Evolutionary conservation across 1,140 invertebrate species (phyloP).

Genomic region (Bombus pascuorum): DNA sequence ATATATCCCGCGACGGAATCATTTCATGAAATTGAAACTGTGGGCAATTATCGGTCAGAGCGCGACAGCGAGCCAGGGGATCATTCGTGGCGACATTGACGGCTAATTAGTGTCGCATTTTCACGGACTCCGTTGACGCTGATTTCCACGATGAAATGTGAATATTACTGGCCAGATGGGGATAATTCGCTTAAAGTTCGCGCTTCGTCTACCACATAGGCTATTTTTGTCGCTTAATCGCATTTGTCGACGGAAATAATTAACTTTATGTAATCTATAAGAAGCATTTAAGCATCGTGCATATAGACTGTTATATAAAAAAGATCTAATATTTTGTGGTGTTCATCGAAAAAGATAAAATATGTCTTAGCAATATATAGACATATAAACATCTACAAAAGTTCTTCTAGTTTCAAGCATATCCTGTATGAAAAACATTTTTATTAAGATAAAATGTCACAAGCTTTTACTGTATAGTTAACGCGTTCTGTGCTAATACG

Average conservation of each 20-base stretch:
- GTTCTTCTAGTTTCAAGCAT: too few relatives aligned
- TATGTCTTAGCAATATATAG: neutral
- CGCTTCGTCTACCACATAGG: too few relatives aligned
- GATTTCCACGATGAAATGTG: conserved; percentile 32
- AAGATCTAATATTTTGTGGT: too few relatives aligned
- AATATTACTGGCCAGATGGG: neutral
- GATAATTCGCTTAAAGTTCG: neutral
- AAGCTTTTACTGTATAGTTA: too few relatives aligned
- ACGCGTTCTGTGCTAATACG: too few relatives aligned
- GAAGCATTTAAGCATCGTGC: neutral
- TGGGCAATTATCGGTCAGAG: conserved; percentile 47
- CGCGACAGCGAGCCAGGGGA: conserved; percentile 38
- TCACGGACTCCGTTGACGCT: conserved; percentile 20
- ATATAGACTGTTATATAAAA: neutral
- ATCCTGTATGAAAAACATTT: too few relatives aligned
- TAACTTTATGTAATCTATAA: neutral
- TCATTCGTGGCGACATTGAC: conserved; percentile 45
- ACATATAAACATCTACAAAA: neutral
- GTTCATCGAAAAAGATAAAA: too few relatives aligned
- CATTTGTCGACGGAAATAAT: neutral
- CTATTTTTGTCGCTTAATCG: neutral
- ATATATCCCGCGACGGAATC: conserved; percentile 13
- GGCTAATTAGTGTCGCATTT: conserved; percentile 51
- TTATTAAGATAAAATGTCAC: too few relatives aligned
- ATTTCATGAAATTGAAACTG: conserved; percentile 56